Evolutionary conservation across 2,888 invertebrate genomes (phyloP), one percentile per base, ranked within the genome.

Genomic region (Piscicola geometra): DNA sequence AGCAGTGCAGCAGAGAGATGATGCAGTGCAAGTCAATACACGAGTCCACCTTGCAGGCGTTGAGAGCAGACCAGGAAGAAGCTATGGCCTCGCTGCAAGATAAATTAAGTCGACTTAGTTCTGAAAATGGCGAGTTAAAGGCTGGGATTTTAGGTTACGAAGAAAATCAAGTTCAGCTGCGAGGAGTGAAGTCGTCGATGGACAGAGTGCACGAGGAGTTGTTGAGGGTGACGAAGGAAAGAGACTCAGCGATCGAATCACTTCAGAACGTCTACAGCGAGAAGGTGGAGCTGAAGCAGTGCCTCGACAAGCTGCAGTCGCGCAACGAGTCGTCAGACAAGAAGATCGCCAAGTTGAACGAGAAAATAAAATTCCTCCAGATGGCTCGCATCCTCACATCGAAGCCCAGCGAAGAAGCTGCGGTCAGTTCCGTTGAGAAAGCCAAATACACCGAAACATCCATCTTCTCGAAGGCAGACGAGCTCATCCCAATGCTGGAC

Each of bases 191-290:
- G 25, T 56, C n/a, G 60, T 9, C 9, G 3, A 3, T 67, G 67
- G 28, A 25, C 3, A 28, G 28, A 9, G 3, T 30, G 5, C 67
- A 33, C 5, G 33, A 67, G 18, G 33, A 67, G 32, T 30, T 67
- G 28, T 32, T 28, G 21, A 67, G 71, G 33, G 76, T 71, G 52
- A 69, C 75, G 18, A 75, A 70, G 56, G 78, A 78, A 50, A 21
- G 78, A 32, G 78, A 78, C 69, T 76, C 78, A 12, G 76, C 75
- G 21, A 77, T 78, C 52, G 66, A 76, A 32, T 77, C 77, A 18
- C 73, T 77, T 5, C 77, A 77, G 71, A 76, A 68, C 21, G 72
- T 77, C 18, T 77, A 77, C 71, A 76, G 70, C 28, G 77, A 77
- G 28, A 73, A 73, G 25, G 72, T 78, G 15, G 78, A 77, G 41